These are phyloP conservation scores for Aulostomus chinensis DNA, from an alignment of 2,797 vertebrate genomes.

Conservation along the genomic window DNA sequence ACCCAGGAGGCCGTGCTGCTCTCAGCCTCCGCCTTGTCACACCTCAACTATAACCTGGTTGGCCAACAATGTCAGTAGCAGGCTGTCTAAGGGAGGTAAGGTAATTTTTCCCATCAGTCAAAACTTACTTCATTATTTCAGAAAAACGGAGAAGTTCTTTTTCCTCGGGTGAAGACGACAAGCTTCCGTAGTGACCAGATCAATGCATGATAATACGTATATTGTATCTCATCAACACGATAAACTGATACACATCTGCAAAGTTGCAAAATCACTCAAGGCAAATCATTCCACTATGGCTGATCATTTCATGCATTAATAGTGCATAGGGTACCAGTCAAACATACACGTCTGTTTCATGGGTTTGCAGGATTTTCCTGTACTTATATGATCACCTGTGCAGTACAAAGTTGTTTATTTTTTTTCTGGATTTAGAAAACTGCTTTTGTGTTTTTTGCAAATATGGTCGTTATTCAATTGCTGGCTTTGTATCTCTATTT, in stretches of 20 bases:
- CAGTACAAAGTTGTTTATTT: constrained; percentile 45
- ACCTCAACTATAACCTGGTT: no score
- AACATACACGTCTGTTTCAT: constrained; percentile 48
- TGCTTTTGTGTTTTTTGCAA: constrained; percentile 52
- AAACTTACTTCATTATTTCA: no score
- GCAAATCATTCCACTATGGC: constrained; percentile 43
- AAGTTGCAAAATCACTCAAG: constrained; percentile 47
- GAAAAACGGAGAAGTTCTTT: no score
- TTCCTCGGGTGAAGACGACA: no score
- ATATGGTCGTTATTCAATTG: constrained; percentile 56
- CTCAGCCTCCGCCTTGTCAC: no score
- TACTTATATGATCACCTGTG: constrained; percentile 49
- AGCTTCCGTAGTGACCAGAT: no score
- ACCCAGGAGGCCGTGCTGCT: no score
- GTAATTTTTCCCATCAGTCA: no score
- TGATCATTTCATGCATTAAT: constrained; percentile 65
- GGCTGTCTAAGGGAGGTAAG: no score
- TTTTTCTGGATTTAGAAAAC: constrained; percentile 43
- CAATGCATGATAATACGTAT: constrained; percentile 14
- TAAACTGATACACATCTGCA: constrained; percentile 37
- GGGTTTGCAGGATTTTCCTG: constrained; percentile 46
- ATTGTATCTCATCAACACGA: no score
- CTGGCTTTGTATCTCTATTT: constrained; percentile 74
- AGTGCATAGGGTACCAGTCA: constrained; percentile 69
- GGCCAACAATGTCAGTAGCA: no score